These are phyloP conservation scores for Pagetopsis macropterus DNA, from an alignment of 2,797 vertebrate genomes.

Conservation along the genomic window DNA sequence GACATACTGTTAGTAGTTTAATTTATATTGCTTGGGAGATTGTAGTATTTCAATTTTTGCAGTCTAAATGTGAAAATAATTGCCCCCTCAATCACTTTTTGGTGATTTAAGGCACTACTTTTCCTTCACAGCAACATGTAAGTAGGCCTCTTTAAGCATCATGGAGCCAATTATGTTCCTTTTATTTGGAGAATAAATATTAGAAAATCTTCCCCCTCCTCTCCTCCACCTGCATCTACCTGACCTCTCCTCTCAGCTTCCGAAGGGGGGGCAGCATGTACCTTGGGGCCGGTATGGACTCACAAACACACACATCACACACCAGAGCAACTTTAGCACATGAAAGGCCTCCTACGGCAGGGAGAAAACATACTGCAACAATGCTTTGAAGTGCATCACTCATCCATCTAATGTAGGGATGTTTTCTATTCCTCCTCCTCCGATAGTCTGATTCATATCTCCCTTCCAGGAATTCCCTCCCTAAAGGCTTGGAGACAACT, in stretches of 20 bases:
- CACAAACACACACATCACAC: slow-evolving; percentile 61
- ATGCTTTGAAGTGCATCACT: slow-evolving; percentile 82
- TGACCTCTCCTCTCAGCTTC: slow-evolving; percentile 9
- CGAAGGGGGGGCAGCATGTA: slow-evolving; percentile 14
- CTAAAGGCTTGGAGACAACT: slow-evolving; percentile 50
- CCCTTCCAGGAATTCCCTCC: slow-evolving; percentile 49
- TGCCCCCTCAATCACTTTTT: no score
- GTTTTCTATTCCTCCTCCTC: slow-evolving; percentile 73
- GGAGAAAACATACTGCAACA: slow-evolving; percentile 72
- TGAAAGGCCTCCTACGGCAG: slow-evolving; percentile 78
- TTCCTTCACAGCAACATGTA: background rate
- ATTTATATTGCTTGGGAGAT: background rate
- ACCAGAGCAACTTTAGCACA: slow-evolving; percentile 72
- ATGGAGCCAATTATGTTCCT: background rate
- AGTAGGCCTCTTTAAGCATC: background rate
- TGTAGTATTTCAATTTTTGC: background rate
- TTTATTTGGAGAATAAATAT: background rate
- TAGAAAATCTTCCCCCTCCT: background rate
- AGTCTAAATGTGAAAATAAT: background rate
- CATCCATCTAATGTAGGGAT: slow-evolving; percentile 70
- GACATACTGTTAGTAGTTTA: background rate
- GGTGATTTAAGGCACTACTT: no score
- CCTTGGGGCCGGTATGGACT: slow-evolving; percentile 44
- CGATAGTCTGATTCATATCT: slow-evolving; percentile 77
- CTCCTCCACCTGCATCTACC: slow-evolving; percentile 22